phyloP scores from a whole-genome alignment of 2,797 vertebrate genomes.

The Rhinatrema bivittatum region DNA sequence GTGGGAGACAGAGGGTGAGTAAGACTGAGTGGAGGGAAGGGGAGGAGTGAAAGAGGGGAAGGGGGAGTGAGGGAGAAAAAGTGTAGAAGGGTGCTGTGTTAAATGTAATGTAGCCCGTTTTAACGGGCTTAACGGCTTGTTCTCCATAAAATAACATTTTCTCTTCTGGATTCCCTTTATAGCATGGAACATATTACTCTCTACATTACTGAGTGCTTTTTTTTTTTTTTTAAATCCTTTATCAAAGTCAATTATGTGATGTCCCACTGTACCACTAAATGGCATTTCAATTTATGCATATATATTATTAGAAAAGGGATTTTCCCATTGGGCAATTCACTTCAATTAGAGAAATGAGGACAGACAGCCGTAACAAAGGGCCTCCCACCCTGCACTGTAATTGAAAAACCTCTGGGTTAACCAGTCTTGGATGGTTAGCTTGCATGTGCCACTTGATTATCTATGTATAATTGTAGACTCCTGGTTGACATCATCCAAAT shows the following conservation, averaged over 20 bases:
- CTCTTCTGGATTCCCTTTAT: conserved; percentile 15
- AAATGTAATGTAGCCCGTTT: no score
- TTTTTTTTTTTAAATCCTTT: conserved; percentile 13
- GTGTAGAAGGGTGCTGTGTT: no score
- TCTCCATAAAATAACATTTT: conserved; percentile 26
- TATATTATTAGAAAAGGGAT: conserved; percentile 41
- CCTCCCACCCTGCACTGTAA: conserved; percentile 19
- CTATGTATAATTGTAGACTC: conserved; percentile 1
- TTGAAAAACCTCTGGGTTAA: conserved; percentile 10
- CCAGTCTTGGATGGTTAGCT: conserved; percentile 19
- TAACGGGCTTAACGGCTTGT: no score
- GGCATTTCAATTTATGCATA: conserved; percentile 54
- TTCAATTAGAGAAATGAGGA: conserved; percentile 47
- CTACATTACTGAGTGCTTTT: conserved; percentile 24
- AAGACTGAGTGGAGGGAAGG: no score
- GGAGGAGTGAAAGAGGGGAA: no score
- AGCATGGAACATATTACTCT: conserved; percentile 1
- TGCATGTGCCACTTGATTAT: conserved; percentile 13
- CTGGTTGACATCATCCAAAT: conserved; percentile 17
- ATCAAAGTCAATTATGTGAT: conserved; percentile 50
- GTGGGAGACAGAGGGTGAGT: no score
- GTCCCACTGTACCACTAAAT: conserved; percentile 41
- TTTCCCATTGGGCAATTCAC: conserved; percentile 37
- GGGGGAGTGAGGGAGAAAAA: no score
- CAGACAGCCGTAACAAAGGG: conserved; percentile 22